Evolutionary conservation across 2,113 vertebrate genomes (phyloP), one percentile per base, ranked within the genome.

Genomic region (Eubucco bourcierii): DNA sequence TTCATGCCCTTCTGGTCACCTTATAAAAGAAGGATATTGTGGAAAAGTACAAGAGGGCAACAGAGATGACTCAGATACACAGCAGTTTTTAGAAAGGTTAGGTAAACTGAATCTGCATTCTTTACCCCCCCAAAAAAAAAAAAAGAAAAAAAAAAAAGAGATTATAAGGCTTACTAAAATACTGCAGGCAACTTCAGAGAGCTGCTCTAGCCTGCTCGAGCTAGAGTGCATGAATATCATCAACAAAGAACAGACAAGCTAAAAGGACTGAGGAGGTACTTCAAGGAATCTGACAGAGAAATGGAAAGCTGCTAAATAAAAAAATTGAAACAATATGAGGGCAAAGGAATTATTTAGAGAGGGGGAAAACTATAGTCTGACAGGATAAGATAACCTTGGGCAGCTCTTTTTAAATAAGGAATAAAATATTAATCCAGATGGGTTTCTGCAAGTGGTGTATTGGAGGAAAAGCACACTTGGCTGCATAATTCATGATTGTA

Each of bases 31-130:
- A 95, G 70, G 46, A 85, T 94, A 93, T 90, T 91, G 82, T 78
- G 58, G 86, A 96, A 95, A 95, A 97, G 87, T 96, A 95, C 64
- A 63, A 93, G 94, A 96, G 94, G 95, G 84, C 96, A 97, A 95
- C 77, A 95, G 92, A 96, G 94, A 88, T 92, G 78, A 88, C 65
- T 97, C 83, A 84, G 89, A 83, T 78, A 65, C 77, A 41, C 18
- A 91, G 50, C 53, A 89, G 56, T 79, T 81, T 95, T 82, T 72
- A 68, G 76, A 93, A 95, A 95, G 94, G 87, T 95, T 94, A 93
- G 83, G 89, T 94, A 94, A 97, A 96, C 89, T 55, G 58, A 77
- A 88, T 92, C 80, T 87, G 63, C 83, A 95, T 97, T 95, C 75
- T 91, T 94, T 56, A 77, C 1, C n/a, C n/a, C n/a, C n/a, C n/a